These are phyloP conservation scores for Lepidurus packardi DNA, from an alignment of 1,140 invertebrate species.

Conservation along the genomic window DNA sequence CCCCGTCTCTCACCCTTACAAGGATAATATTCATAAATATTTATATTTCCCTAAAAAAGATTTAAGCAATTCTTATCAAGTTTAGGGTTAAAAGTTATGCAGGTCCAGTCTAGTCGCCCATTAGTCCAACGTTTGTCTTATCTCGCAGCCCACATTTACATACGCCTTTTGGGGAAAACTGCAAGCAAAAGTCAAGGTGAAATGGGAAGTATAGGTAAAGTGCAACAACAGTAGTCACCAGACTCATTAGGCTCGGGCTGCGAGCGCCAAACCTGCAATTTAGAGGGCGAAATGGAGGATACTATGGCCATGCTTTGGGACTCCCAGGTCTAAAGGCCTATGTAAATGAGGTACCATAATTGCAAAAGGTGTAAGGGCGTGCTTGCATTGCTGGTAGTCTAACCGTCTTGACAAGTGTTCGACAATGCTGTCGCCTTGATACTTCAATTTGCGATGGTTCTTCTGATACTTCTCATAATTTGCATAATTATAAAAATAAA, in stretches of 20 bases:
- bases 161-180: not conserved
- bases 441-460: not conserved
- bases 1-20: not conserved
- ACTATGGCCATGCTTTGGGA: not conserved
- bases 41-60: not conserved
- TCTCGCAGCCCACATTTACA: not conserved
- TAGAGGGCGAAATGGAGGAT: not conserved
- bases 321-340: not conserved
- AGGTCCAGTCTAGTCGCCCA: not conserved
- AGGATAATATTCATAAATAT: constrained; percentile 11
- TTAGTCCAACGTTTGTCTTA: not conserved
- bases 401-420: not conserved
- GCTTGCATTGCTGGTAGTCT: not conserved
- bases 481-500: not conserved
- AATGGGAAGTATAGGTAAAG: constrained; percentile 4
- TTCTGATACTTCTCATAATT: not conserved
- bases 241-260: not conserved
- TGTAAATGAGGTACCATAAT: constrained; percentile 3
- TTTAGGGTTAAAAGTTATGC: not conserved
- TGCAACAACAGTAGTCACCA: constrained; percentile 18
- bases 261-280: not conserved
- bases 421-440: not conserved
- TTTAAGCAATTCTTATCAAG: constrained; percentile 1
- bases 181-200: not conserved
- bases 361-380: constrained; percentile 12